Conservation (phyloP, 2,113 vertebrate genomes). For the Leptodactylus fuscus region DNA sequence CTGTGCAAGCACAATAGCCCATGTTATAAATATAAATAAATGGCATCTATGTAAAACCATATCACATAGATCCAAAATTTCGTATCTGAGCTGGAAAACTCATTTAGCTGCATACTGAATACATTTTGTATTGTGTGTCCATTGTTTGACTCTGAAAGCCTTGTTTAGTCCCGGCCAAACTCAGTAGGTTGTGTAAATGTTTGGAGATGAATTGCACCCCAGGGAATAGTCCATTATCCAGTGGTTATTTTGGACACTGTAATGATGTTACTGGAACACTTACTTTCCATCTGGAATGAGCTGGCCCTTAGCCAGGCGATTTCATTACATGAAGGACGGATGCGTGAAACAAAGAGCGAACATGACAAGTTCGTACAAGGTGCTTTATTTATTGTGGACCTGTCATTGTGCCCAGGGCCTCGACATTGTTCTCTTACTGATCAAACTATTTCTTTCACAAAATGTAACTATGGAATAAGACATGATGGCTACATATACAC, state of each 20-base stretch:
- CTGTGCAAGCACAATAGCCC: neutral
- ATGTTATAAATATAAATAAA: neutral
- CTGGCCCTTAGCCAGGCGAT: slow-evolving; percentile 7
- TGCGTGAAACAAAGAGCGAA: slow-evolving; percentile 32
- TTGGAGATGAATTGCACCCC: slow-evolving; percentile 35
- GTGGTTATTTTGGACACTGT: slow-evolving; percentile 51
- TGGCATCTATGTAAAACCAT: neutral
- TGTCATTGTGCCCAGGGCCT: neutral
- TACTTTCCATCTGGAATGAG: slow-evolving; percentile 53
- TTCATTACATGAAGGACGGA: slow-evolving; percentile 36
- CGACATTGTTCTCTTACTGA: neutral
- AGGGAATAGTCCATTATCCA: slow-evolving; percentile 45
- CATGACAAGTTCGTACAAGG: neutral
- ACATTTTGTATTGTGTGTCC: neutral
- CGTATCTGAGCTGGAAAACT: neutral
- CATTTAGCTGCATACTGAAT: neutral
- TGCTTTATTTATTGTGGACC: neutral
- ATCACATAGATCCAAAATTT: neutral
- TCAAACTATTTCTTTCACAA: neutral
- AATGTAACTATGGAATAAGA: too few relatives aligned
- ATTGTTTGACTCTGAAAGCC: slow-evolving; percentile 30
- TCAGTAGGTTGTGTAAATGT: slow-evolving; percentile 47
- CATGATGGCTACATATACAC: too few relatives aligned
- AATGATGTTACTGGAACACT: slow-evolving; percentile 58
- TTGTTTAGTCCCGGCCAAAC: neutral